phyloP scores from a whole-genome alignment of 2,888 invertebrate species.

The Andrena hattorfiana region DNA sequence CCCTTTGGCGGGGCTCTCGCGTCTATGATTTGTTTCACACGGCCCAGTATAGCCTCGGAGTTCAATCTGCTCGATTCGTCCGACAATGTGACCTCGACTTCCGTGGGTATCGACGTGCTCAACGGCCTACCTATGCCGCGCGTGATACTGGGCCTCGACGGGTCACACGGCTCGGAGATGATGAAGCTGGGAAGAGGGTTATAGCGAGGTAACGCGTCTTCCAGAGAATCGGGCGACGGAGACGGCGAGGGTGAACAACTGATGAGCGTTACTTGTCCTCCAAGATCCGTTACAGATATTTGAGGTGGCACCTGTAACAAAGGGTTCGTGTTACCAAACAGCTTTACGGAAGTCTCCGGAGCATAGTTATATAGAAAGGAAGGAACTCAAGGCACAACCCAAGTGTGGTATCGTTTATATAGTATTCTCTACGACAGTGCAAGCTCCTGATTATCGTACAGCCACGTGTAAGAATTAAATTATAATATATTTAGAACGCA shows the following conservation, averaged over 20 bases:
- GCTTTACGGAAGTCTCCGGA: no score
- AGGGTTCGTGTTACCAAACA: background rate
- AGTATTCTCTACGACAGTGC: background rate
- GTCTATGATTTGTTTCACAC: slow-evolving; percentile 92
- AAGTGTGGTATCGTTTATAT: background rate
- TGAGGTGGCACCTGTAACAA: slow-evolving; percentile 88
- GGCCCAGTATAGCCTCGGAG: slow-evolving; percentile 91
- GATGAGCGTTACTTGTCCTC: slow-evolving; percentile 92
- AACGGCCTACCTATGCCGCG: slow-evolving; percentile 89
- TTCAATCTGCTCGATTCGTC: slow-evolving; percentile 93
- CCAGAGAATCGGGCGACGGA: slow-evolving; percentile 83
- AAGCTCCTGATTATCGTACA: background rate
- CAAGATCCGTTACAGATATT: slow-evolving; percentile 96
- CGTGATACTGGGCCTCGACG: slow-evolving; percentile 92
- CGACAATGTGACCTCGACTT: slow-evolving; percentile 91
- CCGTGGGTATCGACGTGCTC: slow-evolving; percentile 80
- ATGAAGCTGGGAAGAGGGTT: slow-evolving; percentile 86
- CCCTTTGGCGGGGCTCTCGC: slow-evolving; percentile 90
- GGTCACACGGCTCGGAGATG: slow-evolving; percentile 91
- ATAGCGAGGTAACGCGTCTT: slow-evolving; percentile 81
- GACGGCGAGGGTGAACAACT: slow-evolving; percentile 90
- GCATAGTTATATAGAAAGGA: background rate
- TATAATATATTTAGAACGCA: slow-evolving; percentile 10
- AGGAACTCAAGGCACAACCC: slow-evolving; percentile 7
- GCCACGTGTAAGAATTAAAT: slow-evolving; percentile 16